phyloP scores from a whole-genome alignment of 1,140 invertebrate species.

The Agrypnia vestita region DNA sequence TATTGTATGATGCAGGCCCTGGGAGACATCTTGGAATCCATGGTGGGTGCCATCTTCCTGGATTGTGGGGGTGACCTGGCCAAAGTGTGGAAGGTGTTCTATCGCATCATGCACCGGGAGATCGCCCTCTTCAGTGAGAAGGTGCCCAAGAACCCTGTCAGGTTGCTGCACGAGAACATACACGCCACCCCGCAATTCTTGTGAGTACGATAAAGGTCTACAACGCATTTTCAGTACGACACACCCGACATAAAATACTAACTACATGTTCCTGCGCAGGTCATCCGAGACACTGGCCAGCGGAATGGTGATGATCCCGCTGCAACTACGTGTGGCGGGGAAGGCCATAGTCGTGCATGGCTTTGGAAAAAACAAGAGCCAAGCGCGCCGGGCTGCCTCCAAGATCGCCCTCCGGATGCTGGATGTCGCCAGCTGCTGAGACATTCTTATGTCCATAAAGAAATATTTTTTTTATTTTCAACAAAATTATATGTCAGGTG shows the following conservation, averaged over 20 bases:
- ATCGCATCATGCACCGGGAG: constrained; percentile 82
- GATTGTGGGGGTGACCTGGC: constrained; percentile 87
- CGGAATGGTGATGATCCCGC: constrained; percentile 74
- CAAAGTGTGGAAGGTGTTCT: constrained; percentile 88
- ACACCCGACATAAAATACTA: background rate
- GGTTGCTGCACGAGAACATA: constrained; percentile 85
- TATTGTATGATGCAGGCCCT: constrained; percentile 69
- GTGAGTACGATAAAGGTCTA: constrained; percentile 67
- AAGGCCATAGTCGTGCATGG: constrained; percentile 76
- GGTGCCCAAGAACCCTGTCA: constrained; percentile 92
- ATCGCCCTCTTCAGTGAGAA: constrained; percentile 84
- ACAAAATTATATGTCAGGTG: no score
- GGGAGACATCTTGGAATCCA: constrained; percentile 94
- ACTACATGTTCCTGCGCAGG: constrained; percentile 12
- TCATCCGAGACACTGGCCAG: constrained; percentile 37
- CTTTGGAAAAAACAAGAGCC: constrained; percentile 78
- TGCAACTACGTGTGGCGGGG: constrained; percentile 76
- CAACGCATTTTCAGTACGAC: background rate
- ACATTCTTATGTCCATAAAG: no score
- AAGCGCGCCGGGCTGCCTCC: constrained; percentile 83
- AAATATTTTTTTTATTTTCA: no score
- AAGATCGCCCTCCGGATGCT: constrained; percentile 80
- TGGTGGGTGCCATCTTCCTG: constrained; percentile 93
- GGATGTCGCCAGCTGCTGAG: constrained; percentile 6
- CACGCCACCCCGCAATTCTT: constrained; percentile 75